Evolutionary conservation across 2,113 vertebrate genomes (phyloP).

Genomic region (Manacus vitellinus): DNA sequence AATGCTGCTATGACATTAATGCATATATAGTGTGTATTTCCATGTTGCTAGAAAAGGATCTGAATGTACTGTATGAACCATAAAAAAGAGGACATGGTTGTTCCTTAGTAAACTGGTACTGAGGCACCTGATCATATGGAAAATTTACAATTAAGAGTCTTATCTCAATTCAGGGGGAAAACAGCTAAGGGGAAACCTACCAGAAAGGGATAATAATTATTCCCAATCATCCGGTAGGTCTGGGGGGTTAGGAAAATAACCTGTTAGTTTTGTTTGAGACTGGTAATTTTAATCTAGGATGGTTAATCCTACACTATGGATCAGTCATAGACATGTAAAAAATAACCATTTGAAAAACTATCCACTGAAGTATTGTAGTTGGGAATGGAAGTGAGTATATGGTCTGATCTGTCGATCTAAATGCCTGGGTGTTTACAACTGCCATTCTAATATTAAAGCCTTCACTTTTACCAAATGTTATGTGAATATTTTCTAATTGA

Average conservation of each 20-base stretch:
- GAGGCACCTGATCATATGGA: not conserved
- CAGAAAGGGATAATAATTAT: not conserved
- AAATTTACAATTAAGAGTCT: not conserved
- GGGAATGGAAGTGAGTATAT: not conserved
- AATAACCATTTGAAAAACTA: not conserved
- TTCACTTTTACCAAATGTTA: not conserved
- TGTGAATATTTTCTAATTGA: not conserved
- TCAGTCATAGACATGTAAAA: not conserved
- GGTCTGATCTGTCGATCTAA: not conserved
- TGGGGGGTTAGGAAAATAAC: not conserved
- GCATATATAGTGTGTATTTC: not conserved
- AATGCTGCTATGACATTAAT: not conserved
- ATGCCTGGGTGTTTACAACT: not conserved
- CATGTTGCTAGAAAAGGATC: not conserved
- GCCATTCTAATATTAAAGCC: not conserved
- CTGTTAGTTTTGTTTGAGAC: not conserved
- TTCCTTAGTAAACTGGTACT: not conserved
- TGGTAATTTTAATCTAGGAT: not conserved
- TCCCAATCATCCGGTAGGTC: not conserved
- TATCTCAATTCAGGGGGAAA: not conserved
- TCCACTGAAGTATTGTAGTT: not conserved
- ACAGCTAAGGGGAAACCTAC: not conserved
- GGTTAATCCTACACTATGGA: not conserved
- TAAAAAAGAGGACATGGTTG: not conserved
- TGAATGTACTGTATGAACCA: not conserved